Percentiles rank a stretch among this genome's conserved stretches.
phyloP scores from a whole-genome alignment of 2,113 vertebrate species.

The Agelaius phoeniceus region DNA sequence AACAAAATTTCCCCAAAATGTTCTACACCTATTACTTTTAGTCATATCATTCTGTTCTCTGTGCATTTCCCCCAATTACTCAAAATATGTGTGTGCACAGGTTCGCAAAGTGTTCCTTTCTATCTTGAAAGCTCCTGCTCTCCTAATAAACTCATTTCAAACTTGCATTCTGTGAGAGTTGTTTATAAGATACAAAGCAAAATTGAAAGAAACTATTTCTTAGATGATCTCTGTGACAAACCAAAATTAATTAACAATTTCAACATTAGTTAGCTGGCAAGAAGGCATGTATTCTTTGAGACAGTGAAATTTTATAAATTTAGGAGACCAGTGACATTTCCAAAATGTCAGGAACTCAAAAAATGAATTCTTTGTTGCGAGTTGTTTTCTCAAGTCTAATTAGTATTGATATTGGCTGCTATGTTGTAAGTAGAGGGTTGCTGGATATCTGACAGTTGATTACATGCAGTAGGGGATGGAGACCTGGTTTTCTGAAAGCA shows the following conservation, averaged over 20 bases:
- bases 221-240: neutral
- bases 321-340: neutral
- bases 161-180: neutral
- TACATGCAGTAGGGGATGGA: neutral
- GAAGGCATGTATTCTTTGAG: neutral
- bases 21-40: neutral
- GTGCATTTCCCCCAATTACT: neutral
- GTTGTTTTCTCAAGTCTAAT: neutral
- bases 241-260: slow-evolving; percentile 8
- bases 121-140: neutral
- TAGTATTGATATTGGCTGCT: slow-evolving; percentile 3
- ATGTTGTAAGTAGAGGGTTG: neutral
- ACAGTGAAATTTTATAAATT: slow-evolving; percentile 1
- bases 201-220: neutral
- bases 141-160: neutral
- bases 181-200: neutral
- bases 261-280: neutral
- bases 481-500: neutral
- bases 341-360: neutral
- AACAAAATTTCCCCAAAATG: neutral
- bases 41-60: neutral
- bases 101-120: slow-evolving; percentile 16
- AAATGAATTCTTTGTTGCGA: neutral
- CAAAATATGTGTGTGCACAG: neutral
- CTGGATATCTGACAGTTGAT: neutral